Evolutionary conservation across 2,888 invertebrate species (phyloP), one percentile per base, ranked within the genome.

Genomic region (Cremastinae sp.): DNA sequence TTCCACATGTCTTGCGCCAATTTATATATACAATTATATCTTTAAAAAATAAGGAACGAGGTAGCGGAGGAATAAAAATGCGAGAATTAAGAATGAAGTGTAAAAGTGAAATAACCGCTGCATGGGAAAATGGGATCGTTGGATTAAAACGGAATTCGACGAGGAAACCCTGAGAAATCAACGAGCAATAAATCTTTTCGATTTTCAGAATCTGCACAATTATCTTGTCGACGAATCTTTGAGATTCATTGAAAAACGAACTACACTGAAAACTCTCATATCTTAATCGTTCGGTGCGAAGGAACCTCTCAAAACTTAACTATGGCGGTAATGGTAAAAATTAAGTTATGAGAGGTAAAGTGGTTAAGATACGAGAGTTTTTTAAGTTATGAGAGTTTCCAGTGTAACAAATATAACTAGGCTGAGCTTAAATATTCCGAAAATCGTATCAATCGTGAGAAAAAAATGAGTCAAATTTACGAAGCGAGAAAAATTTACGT

Each of bases 161-260:
- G 80, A 81, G 12, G 80, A 81, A 64, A 78, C 80, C 9, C 18
- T 80, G 39, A 68, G 77, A 18, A 81, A 77, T 51, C 72, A 70
- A 9, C 55, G 80, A 14, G 72, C 75, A 0, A 78, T 77, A 14
- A 70, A 78, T 35, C 10, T 59, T 0, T 45, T 79, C 1, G 78
- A 78, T 35, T 81, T 80, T 45, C 28, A 79, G 12, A 71, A 80
- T 28, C n/a, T 47, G 8, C 66, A 70, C 0, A 35, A 14, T 0
- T n/a, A 7, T 4, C 62, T 75, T 16, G 18, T 72, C 9, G 72
- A 78, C 9, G 72, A 78, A 55, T 59, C 64, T 7, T 43, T 20
- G 9, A 22, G 9, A 4, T 7, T 65, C 0, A 22, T 69, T n/a
- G 47, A 64, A n/a, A 59, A 43, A 14, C 58, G n/a, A n/a, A 35